A percentile compares a stretch with the other conserved stretches of the same genome.
Conservation (phyloP, 2,113 vertebrate species). For the Pomatorhinus ruficollis region DNA sequence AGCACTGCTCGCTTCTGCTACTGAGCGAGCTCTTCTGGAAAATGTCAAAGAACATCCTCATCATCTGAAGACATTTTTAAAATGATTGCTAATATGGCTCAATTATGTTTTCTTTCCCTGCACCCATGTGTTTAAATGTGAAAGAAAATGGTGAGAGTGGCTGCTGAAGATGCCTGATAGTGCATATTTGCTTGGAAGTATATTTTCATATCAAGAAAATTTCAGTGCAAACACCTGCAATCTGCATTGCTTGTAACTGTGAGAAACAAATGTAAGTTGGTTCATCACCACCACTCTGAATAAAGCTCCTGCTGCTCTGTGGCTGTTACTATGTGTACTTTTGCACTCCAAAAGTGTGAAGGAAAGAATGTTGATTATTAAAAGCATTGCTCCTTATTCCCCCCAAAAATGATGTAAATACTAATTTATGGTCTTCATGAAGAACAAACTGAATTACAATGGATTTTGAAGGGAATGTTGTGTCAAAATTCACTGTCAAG, state of each 20-base stretch:
- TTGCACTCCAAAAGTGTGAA: not conserved
- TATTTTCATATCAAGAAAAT: slow-evolving; percentile 9
- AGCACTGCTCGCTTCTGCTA: not conserved
- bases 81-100: not conserved
- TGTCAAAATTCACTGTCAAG: not conserved
- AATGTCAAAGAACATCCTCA: not conserved
- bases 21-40: not conserved
- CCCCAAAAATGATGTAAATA: not conserved
- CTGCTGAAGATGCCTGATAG: not conserved
- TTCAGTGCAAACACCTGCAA: slow-evolving; percentile 5
- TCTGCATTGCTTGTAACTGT: not conserved
- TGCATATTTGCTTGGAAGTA: not conserved
- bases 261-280: not conserved
- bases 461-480: not conserved
- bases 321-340: not conserved
- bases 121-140: not conserved
- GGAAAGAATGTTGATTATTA: not conserved
- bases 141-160: not conserved
- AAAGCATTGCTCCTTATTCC: not conserved
- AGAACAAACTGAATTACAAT: not conserved
- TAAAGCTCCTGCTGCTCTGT: not conserved
- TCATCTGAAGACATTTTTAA: not conserved
- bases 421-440: not conserved
- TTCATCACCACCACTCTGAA: not conserved
- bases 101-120: not conserved